Evolutionary conservation across 1,140 invertebrate species (phyloP).

Genomic region (Drosophila ohnishii): DNA sequence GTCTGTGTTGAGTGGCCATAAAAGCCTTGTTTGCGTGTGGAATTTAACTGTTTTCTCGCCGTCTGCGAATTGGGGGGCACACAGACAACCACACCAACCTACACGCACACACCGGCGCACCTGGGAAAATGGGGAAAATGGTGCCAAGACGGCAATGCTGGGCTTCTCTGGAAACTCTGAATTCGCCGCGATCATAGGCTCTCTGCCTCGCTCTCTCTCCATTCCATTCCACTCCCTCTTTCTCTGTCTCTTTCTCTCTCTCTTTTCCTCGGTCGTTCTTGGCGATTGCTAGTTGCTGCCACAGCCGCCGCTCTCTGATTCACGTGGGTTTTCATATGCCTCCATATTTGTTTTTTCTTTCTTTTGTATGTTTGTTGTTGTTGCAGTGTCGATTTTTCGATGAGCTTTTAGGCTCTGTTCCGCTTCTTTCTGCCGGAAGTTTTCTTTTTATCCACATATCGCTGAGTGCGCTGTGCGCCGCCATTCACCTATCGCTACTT

Average conservation of each 20-base stretch:
- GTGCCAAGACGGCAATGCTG: constrained; percentile 37
- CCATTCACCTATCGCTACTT: constrained; percentile 62
- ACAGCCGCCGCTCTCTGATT: constrained; percentile 64
- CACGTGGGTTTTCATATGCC: constrained; percentile 72
- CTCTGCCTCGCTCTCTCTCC: constrained; percentile 39
- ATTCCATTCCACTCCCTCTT: constrained; percentile 32
- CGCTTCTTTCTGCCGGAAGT: constrained; percentile 66
- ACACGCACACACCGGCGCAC: constrained; percentile 42
- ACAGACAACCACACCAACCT: constrained; percentile 28
- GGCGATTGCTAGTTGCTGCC: constrained; percentile 35
- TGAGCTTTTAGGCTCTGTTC: constrained; percentile 46
- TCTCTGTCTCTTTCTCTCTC: constrained; percentile 16
- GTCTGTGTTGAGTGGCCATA: constrained; percentile 21
- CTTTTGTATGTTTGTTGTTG: constrained; percentile 22
- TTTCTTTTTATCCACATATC: constrained; percentile 77
- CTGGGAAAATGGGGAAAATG: constrained; percentile 54
- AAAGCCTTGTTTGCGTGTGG: constrained; percentile 43
- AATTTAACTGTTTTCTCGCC: constrained; percentile 48
- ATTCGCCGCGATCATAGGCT: constrained; percentile 69
- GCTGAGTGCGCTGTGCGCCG: constrained; percentile 30
- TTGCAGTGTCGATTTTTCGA: constrained; percentile 58
- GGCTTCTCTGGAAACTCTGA: constrained; percentile 64
- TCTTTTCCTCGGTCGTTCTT: constrained; percentile 49
- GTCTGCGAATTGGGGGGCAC: constrained; percentile 30
- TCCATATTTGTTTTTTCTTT: constrained; percentile 22